A percentile compares a stretch with the other conserved stretches of the same genome.
Conservation (phyloP, 2,888 invertebrate species). For the Drosophila stalkeri region DNA sequence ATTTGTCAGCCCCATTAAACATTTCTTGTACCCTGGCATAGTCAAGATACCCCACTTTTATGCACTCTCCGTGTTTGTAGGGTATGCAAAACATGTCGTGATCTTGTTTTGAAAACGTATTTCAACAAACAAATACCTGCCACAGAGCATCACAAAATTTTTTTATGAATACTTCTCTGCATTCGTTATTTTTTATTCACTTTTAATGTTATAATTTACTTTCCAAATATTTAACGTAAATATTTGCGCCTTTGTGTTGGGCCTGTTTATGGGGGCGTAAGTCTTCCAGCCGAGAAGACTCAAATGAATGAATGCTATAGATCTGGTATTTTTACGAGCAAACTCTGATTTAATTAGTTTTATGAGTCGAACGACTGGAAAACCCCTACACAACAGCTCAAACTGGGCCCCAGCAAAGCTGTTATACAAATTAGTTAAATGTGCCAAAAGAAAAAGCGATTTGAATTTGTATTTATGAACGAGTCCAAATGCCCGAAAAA, state of each 20-base stretch:
- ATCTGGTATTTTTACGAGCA: conserved; percentile 56
- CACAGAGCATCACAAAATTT: conserved; percentile 4
- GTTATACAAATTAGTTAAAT: conserved; percentile 62
- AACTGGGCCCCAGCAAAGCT: conserved; percentile 32
- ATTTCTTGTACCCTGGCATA: background rate
- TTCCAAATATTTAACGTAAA: conserved; percentile 69
- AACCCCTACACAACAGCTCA: conserved; percentile 15
- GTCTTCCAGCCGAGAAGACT: conserved; percentile 13
- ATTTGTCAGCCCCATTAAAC: background rate
- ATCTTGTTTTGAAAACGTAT: conserved; percentile 28
- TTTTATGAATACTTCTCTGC: conserved; percentile 38
- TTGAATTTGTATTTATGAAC: conserved; percentile 7
- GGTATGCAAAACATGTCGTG: conserved; percentile 31
- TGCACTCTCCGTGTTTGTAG: background rate
- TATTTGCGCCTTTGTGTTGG: conserved; percentile 50
- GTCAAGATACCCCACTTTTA: background rate
- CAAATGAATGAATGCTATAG: conserved; percentile 47
- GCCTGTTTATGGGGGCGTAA: conserved; percentile 48
- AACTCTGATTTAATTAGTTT: conserved; percentile 73
- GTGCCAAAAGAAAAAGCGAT: conserved; percentile 28
- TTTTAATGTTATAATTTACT: conserved; percentile 77
- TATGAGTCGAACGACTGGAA: conserved; percentile 47
- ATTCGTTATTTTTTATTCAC: conserved; percentile 57
- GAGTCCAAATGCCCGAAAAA: conserved; percentile 5
- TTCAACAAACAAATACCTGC: conserved; percentile 25